Base-by-base conservation (phyloP, 1,140 invertebrate genomes). In the Asobara japonica region DNA sequence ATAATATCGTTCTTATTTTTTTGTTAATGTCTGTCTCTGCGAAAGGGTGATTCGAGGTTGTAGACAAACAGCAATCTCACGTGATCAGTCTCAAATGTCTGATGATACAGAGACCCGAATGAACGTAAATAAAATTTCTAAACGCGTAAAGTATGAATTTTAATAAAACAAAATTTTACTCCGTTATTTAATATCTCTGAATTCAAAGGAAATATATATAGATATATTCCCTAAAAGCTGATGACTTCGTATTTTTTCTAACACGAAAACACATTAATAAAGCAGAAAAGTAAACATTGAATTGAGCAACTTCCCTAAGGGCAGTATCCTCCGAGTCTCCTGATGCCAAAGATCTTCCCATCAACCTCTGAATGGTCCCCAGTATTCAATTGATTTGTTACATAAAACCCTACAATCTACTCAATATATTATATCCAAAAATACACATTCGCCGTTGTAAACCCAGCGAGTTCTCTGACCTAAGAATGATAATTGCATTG, bases 351-450 rank as follows among this genome's bases (percentile, higher is more conserved):
- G 51, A 25, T 25, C 22, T 16, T 16, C 4, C 41, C 5, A 45
- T 45, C 41, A 45, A 38, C 36, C 36, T 38, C n/a, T 10, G n/a
- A 38, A 38, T n/a, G n/a, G 10, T 38, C 2, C 36, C n/a, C 36
- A 38, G n/a, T 38, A 38, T 10, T 3, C 36, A 1, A 38, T 13
- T n/a, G n/a, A 13, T 38, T 38, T 45, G n/a, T 16, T 16, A 45
- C n/a, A 41, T 16, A 45, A 45, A 45, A 45, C 13, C 18, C 1
- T 5, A 16, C n/a, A 16, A 16, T 16, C 13, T 5, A 13, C 41
- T 45, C 41, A 45, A 45, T 45, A 45, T 45, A 45, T 16, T 45
- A 45, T 45, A 45, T 45, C 36, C n/a, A 45, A 45, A 45, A 45
- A 16, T 45, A 45, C 13, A 45, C 1, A 45, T 45, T 7, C 36